These are phyloP conservation scores for Zophobas atratus DNA, from an alignment of 1,140 invertebrate species.

Conservation along the genomic window DNA sequence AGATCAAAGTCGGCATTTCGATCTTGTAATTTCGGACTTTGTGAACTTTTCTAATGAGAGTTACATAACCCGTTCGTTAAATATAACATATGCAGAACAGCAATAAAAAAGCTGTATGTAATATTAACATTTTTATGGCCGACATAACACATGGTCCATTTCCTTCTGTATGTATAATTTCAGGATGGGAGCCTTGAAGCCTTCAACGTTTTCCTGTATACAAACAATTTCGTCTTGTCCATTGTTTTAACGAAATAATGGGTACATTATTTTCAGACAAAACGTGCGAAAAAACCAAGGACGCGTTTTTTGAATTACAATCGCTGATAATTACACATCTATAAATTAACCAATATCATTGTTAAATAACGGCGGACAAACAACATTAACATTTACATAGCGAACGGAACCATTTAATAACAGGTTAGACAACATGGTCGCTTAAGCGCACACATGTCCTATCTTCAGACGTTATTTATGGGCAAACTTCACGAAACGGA, in stretches of 20 bases:
- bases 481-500: neutral
- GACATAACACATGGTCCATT: slow-evolving; percentile 56
- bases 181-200: slow-evolving; percentile 49
- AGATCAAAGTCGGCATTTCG: slow-evolving; percentile 32
- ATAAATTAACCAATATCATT: slow-evolving; percentile 47
- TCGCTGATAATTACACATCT: slow-evolving; percentile 37
- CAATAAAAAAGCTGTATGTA: slow-evolving; percentile 43
- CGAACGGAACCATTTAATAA: slow-evolving; percentile 25
- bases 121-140: slow-evolving; percentile 54
- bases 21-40: slow-evolving; percentile 21
- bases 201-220: slow-evolving; percentile 51
- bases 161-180: slow-evolving; percentile 53
- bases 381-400: slow-evolving; percentile 42
- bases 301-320: slow-evolving; percentile 31
- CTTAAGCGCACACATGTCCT: neutral
- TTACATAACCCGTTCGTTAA: slow-evolving; percentile 37
- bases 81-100: slow-evolving; percentile 44
- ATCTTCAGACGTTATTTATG: neutral
- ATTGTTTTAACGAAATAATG: slow-evolving; percentile 46
- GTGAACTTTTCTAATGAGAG: slow-evolving; percentile 34
- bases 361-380: slow-evolving; percentile 25
- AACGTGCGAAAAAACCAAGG: slow-evolving; percentile 54
- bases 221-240: slow-evolving; percentile 42
- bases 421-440: slow-evolving; percentile 27
- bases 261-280: slow-evolving; percentile 26